These are phyloP conservation scores for Pheosia gnoma DNA, from an alignment of 2,888 invertebrate genomes.

Conservation along the genomic window DNA sequence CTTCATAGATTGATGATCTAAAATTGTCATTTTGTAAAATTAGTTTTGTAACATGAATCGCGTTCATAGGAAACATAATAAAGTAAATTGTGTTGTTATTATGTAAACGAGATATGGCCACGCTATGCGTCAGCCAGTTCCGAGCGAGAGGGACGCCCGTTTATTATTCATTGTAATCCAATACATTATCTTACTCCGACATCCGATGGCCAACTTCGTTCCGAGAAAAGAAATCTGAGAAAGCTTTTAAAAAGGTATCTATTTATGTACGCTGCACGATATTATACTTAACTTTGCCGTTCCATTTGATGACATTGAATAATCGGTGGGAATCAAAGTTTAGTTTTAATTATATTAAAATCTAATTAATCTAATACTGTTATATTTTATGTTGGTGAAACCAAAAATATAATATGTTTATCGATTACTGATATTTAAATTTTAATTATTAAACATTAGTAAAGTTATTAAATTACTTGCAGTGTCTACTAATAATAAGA, in stretches of 20 bases:
- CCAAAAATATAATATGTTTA: no score
- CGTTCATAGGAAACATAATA: conserved; percentile 28
- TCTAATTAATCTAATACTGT: no score
- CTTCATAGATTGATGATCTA: conserved; percentile 13
- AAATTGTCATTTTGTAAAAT: conserved; percentile 29
- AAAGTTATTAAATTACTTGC: no score
- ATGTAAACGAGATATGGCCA: conserved; percentile 49
- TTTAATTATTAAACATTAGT: no score
- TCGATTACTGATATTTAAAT: no score
- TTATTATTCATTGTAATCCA: conserved; percentile 75
- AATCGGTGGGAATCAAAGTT: not conserved
- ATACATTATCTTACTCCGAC: conserved; percentile 62
- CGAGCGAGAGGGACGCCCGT: conserved; percentile 53
- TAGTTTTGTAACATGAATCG: conserved; percentile 19
- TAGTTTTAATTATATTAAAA: no score
- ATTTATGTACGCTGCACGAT: conserved; percentile 12
- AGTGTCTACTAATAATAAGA: no score
- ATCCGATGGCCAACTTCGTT: conserved; percentile 48
- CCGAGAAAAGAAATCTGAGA: conserved; percentile 47
- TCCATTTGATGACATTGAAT: not conserved
- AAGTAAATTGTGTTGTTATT: conserved; percentile 47
- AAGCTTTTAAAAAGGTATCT: conserved; percentile 45
- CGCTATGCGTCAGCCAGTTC: conserved; percentile 55
- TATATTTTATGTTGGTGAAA: no score
- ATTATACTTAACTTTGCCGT: not conserved